Conservation (phyloP, 2,113 vertebrate genomes). For the Patagioenas fasciata region DNA sequence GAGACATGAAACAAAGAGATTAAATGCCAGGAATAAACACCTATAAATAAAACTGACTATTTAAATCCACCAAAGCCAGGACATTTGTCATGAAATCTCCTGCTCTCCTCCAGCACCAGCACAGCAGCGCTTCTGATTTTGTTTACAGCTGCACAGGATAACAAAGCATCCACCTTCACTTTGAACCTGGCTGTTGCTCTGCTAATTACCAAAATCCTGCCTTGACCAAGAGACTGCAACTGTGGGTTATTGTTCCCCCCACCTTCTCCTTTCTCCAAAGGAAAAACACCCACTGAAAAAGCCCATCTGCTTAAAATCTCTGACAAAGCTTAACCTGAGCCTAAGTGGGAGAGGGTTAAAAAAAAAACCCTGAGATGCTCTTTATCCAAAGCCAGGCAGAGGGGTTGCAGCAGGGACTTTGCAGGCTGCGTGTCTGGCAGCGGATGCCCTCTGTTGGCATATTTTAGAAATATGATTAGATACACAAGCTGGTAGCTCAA, state of each 20-base stretch:
- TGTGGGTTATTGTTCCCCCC: not conserved
- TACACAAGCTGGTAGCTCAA: not conserved
- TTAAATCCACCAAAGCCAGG: constrained; percentile 31
- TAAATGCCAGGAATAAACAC: constrained; percentile 12
- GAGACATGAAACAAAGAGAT: constrained; percentile 15
- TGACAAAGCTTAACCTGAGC: not conserved
- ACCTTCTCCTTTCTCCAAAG: not conserved
- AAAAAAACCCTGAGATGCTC: not conserved
- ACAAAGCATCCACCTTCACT: not conserved
- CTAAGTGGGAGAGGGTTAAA: not conserved
- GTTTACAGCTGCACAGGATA: constrained; percentile 7
- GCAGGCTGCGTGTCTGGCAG: constrained; percentile 1
- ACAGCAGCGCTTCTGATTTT: not conserved
- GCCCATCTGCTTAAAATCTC: not conserved
- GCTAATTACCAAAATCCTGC: constrained; percentile 19
- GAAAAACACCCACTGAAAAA: not conserved
- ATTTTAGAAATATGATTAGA: constrained; percentile 60
- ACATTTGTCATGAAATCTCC: not conserved
- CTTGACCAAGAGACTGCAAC: not conserved
- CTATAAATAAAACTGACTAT: constrained; percentile 35
- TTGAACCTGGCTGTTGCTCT: not conserved
- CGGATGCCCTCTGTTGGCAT: constrained; percentile 81
- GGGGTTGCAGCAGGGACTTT: not conserved
- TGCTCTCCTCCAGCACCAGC: not conserved
- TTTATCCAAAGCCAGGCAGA: not conserved